Evolutionary conservation across 1,140 invertebrate species (phyloP).

Genomic region (Caligus rogercresseyi): DNA sequence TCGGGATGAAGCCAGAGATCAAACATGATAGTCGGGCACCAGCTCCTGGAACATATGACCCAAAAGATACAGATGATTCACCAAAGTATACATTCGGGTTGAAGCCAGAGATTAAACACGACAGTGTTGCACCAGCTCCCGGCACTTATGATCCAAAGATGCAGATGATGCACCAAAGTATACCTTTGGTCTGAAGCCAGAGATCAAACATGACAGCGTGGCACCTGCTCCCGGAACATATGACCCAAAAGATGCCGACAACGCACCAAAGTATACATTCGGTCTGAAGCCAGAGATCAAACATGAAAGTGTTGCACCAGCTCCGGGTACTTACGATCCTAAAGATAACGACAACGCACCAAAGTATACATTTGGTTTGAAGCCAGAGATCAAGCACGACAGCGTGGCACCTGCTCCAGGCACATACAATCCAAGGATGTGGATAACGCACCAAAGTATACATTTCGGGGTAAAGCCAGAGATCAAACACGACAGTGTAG

Average conservation of each 20-base stretch:
- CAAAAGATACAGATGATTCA: constrained; percentile 2
- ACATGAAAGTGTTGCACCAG: constrained; percentile 5
- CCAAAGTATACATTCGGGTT: not conserved
- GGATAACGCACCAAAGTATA: not conserved
- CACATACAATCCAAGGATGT: too few species aligned
- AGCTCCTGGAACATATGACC: constrained; percentile 17
- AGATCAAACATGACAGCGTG: constrained; percentile 5
- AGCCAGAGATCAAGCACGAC: too few species aligned
- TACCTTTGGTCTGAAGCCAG: constrained; percentile 15
- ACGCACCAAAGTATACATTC: not conserved
- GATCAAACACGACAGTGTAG: not conserved
- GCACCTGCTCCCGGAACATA: constrained; percentile 18
- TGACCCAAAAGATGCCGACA: too few species aligned
- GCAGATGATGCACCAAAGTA: constrained; percentile 1
- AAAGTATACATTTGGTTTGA: constrained; percentile 10
- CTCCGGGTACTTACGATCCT: constrained; percentile 12
- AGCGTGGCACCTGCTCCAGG: too few species aligned
- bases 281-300: constrained; percentile 17
- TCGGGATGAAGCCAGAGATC: constrained; percentile 16
- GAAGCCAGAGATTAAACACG: constrained; percentile 7
- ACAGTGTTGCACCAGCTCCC: constrained; percentile 8
- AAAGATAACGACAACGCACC: constrained; percentile 6
- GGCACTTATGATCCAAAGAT: constrained; percentile 15
- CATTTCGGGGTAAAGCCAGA: constrained; percentile 14
- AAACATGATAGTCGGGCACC: constrained; percentile 6